phyloP scores from a whole-genome alignment of 2,888 invertebrate genomes.

The Seira ritae region DNA sequence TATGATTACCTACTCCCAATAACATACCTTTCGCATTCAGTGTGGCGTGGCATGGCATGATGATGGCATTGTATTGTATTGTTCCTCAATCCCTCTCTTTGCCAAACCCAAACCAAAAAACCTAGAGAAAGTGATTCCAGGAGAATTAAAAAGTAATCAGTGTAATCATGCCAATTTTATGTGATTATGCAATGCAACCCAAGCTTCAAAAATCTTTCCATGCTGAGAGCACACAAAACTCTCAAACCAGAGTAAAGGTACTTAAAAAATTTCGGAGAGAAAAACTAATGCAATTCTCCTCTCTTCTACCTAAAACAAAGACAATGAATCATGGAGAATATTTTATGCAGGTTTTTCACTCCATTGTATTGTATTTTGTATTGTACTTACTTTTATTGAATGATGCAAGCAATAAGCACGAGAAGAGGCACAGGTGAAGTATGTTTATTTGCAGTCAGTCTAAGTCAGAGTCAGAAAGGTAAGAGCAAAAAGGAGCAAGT shows the following conservation, averaged over 20 bases:
- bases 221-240: not conserved
- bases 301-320: not conserved
- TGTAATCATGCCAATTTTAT: constrained; percentile 56
- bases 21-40: not conserved
- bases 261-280: not conserved
- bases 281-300: not conserved
- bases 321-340: constrained; percentile 13
- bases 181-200: constrained; percentile 41
- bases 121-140: constrained; percentile 24
- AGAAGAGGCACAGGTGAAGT: too few relatives aligned
- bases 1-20: not conserved
- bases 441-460: too few relatives aligned
- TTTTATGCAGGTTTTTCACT: constrained; percentile 15
- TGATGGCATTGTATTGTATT: constrained; percentile 9
- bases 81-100: constrained; percentile 1
- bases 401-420: too few relatives aligned
- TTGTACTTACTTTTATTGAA: too few relatives aligned
- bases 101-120: not conserved
- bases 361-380: not conserved
- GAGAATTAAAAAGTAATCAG: constrained; percentile 45
- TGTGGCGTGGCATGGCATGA: not conserved
- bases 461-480: not conserved
- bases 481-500: constrained; percentile 48
- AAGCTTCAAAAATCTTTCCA: not conserved
- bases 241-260: not conserved